Conservation (phyloP, 2,888 invertebrate species). For the Pegoplata infirma region DNA sequence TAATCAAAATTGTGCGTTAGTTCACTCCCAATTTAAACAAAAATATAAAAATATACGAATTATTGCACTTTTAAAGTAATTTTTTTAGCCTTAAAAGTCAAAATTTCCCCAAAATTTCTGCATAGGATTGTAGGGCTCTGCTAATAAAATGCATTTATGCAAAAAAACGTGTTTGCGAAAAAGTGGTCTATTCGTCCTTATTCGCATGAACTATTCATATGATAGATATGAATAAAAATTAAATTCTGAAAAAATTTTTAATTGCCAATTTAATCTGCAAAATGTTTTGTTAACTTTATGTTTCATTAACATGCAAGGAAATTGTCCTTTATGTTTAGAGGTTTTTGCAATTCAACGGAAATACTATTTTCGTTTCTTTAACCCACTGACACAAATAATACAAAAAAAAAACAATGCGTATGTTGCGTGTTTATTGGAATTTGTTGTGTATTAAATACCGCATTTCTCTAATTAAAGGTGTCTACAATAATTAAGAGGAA, state of each 20-base stretch:
- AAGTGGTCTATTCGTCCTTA: no score
- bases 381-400: constrained; percentile 25
- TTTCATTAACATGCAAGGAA: constrained; percentile 38
- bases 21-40: no score
- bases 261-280: constrained; percentile 45
- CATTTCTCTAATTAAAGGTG: constrained; percentile 29
- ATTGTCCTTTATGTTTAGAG: not conserved
- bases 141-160: no score
- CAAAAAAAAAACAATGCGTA: no score
- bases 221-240: not conserved
- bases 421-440: constrained; percentile 30
- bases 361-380: not conserved
- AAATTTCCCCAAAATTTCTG: no score
- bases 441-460: not conserved
- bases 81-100: no score
- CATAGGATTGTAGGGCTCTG: no score
- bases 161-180: no score
- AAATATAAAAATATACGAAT: no score
- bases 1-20: no score
- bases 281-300: constrained; percentile 47
- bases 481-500: not conserved
- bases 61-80: no score
- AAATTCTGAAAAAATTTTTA: constrained; percentile 17
- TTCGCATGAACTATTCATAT: no score
- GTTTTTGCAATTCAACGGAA: not conserved